phyloP scores from a whole-genome alignment of 2,797 vertebrate species.

The Salarias fasciatus region DNA sequence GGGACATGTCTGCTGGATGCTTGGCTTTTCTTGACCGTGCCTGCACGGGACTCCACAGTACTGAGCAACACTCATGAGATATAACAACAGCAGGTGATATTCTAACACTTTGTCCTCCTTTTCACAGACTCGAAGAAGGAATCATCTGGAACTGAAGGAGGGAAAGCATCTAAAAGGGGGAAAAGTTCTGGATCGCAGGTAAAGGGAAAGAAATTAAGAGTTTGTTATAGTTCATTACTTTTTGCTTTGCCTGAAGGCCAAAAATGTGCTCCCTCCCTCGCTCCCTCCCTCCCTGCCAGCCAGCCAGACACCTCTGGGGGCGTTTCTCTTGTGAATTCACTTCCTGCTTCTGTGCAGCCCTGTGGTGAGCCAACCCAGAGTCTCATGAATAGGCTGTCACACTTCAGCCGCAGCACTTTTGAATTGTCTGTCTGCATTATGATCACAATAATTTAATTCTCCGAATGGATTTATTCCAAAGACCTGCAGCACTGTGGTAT shows the following conservation, averaged over 20 bases:
- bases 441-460: conserved; percentile 37
- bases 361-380: conserved; percentile 57
- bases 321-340: conserved; percentile 79
- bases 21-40: conserved; percentile 57
- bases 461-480: conserved; percentile 36
- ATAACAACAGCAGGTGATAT: conserved; percentile 4
- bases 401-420: conserved; percentile 59
- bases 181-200: conserved; percentile 98
- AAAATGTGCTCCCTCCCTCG: conserved; percentile 51
- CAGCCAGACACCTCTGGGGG: conserved; percentile 77
- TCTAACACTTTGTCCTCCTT: conserved; percentile 62
- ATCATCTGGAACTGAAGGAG: conserved; percentile 96
- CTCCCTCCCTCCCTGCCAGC: conserved; percentile 42
- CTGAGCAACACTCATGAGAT: conserved; percentile 32
- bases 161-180: conserved; percentile 94
- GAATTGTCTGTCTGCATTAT: conserved; percentile 57
- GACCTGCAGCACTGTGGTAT: conserved; percentile 40
- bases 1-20: conserved; percentile 42
- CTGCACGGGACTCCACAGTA: too few relatives aligned
- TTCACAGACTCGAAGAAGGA: conserved; percentile 96
- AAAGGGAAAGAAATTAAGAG: conserved; percentile 65
- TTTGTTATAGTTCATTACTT: conserved; percentile 64
- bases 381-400: conserved; percentile 72
- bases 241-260: conserved; percentile 58
- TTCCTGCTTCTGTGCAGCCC: conserved; percentile 80